phyloP scores from a whole-genome alignment of 2,113 vertebrate species.

The Anolis carolinensis region DNA sequence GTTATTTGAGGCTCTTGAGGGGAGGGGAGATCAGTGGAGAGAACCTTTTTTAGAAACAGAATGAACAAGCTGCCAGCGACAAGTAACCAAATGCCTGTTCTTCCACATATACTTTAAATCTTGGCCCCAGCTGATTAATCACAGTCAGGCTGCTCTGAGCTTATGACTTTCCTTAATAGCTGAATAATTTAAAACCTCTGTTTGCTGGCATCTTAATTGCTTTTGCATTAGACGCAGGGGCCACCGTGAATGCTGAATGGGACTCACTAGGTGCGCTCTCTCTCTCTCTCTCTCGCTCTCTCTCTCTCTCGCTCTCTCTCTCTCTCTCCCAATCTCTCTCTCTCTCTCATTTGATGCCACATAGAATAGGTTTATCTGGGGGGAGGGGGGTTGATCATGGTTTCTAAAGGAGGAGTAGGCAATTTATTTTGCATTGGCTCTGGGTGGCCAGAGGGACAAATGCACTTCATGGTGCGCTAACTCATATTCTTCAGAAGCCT shows the following conservation, averaged over 20 bases:
- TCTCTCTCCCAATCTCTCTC: too few species aligned
- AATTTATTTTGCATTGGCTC: constrained; percentile 40
- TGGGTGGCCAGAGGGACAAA: constrained; percentile 10
- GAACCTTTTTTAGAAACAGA: not conserved
- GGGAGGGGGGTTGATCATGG: not conserved
- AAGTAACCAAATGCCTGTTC: not conserved
- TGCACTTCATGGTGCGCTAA: not conserved
- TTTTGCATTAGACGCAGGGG: constrained; percentile 68
- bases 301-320: constrained; percentile 9
- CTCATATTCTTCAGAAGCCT: constrained; percentile 7
- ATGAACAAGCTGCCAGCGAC: not conserved
- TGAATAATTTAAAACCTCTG: constrained; percentile 77
- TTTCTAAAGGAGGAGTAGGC: not conserved
- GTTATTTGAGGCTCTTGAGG: not conserved
- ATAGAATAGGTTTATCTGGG: constrained; percentile 17
- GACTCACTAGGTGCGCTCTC: not conserved
- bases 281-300: not conserved
- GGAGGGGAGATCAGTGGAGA: not conserved
- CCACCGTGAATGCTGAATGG: constrained; percentile 66
- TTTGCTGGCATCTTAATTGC: constrained; percentile 77
- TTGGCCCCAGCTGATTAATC: constrained; percentile 75
- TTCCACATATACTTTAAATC: accelerated
- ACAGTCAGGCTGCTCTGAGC: constrained; percentile 71
- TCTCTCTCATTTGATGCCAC: not conserved
- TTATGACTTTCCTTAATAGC: constrained; percentile 80